Percentiles rank a stretch among this genome's conserved stretches.
phyloP scores from a whole-genome alignment of 1,140 invertebrate species.

The Drosophila ambigua region DNA sequence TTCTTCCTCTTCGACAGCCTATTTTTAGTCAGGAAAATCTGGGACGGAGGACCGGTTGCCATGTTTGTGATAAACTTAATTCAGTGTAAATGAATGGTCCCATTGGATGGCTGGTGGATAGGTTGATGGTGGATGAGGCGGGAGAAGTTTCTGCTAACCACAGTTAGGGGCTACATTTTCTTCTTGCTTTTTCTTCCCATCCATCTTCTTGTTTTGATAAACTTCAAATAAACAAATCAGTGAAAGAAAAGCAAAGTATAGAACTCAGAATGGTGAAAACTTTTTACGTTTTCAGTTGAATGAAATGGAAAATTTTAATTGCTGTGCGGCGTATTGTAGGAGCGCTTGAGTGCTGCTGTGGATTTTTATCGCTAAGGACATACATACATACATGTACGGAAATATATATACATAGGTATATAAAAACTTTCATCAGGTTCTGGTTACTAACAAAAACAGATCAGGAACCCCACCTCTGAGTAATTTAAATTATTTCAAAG shows the following conservation, averaged over 20 bases:
- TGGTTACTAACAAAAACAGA: neutral
- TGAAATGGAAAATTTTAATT: slow-evolving; percentile 84
- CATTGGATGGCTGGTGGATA: slow-evolving; percentile 48
- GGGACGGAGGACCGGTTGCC: slow-evolving; percentile 32
- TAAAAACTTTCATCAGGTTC: neutral
- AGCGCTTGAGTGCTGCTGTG: neutral
- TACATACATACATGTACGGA: slow-evolving; percentile 1
- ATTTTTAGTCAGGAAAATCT: slow-evolving; percentile 46
- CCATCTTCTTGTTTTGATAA: slow-evolving; percentile 36
- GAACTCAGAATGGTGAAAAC: slow-evolving; percentile 53
- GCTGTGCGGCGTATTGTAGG: slow-evolving; percentile 35
- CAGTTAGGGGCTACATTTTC: slow-evolving; percentile 37
- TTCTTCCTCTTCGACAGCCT: slow-evolving; percentile 72
- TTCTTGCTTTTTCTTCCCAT: slow-evolving; percentile 7
- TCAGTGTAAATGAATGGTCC: slow-evolving; percentile 74
- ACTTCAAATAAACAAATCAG: slow-evolving; percentile 79
- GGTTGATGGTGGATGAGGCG: slow-evolving; percentile 5
- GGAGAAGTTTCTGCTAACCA: slow-evolving; percentile 17
- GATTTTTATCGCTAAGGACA: neutral
- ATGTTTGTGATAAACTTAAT: slow-evolving; percentile 80
- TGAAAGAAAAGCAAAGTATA: slow-evolving; percentile 57
- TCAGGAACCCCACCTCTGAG: slow-evolving; percentile 22
- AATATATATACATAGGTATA: neutral
- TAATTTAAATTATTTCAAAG: slow-evolving; percentile 66
- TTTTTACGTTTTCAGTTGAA: slow-evolving; percentile 75